Conservation (phyloP, 2,888 invertebrate species). For the Operophtera brumata region DNA sequence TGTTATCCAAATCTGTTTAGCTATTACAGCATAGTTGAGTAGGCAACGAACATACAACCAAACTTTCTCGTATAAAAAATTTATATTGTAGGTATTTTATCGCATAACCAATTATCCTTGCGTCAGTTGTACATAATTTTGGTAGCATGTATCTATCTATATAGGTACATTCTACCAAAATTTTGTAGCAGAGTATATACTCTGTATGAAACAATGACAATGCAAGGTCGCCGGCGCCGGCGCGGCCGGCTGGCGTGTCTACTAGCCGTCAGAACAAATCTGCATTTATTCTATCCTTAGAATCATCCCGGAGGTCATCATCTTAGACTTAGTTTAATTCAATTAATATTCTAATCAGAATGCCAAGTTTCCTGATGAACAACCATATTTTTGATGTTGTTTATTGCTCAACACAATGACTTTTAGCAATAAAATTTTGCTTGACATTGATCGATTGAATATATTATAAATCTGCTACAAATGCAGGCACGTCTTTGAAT, state of each 20-base stretch:
- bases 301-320: constrained; percentile 39
- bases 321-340: constrained; percentile 25
- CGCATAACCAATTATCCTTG: too few relatives aligned
- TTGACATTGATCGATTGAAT: constrained; percentile 1
- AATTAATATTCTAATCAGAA: constrained; percentile 46
- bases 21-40: too few relatives aligned
- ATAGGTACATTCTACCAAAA: too few relatives aligned
- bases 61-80: too few relatives aligned
- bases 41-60: too few relatives aligned
- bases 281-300: constrained; percentile 29
- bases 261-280: constrained; percentile 12
- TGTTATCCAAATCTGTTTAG: too few relatives aligned
- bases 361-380: constrained; percentile 36
- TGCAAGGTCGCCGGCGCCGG: not conserved
- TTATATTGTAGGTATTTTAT: too few relatives aligned
- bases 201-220: not conserved
- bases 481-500: too few relatives aligned
- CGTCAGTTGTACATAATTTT: too few relatives aligned
- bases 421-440: constrained; percentile 15
- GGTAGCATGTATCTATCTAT: too few relatives aligned
- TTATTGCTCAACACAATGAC: constrained; percentile 17
- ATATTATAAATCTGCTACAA: too few relatives aligned
- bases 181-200: not conserved
- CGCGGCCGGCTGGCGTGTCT: constrained; percentile 8
- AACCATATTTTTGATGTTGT: constrained; percentile 20